Percentiles rank a stretch among this genome's conserved stretches.
Evolutionary conservation across 2,113 vertebrate species (phyloP).

Genomic region (Gulo gulo): DNA sequence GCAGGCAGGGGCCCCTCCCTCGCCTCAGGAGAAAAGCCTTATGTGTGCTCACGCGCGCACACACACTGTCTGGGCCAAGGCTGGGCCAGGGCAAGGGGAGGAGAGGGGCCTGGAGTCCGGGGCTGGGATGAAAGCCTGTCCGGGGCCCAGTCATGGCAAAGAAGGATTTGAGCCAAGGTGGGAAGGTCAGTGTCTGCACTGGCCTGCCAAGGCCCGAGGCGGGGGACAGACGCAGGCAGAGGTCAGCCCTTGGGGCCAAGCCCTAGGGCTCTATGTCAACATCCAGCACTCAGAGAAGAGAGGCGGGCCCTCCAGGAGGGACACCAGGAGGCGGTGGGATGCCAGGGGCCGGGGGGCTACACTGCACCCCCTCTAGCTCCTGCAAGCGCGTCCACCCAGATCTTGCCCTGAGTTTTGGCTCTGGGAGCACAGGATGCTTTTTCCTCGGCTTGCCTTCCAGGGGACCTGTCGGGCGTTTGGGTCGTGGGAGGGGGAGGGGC

Average conservation of each 20-base stretch:
- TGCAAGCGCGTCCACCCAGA: too few relatives aligned
- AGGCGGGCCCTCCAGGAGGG: neutral
- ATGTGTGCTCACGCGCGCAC: too few relatives aligned
- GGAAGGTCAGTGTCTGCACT: neutral
- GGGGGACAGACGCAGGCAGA: neutral
- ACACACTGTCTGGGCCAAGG: neutral
- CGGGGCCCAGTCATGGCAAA: neutral
- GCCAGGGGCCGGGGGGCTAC: neutral
- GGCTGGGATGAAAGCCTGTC: neutral
- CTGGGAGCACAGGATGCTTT: neutral
- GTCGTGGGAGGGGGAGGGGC: neutral
- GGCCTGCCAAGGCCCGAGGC: rapidly evolving
- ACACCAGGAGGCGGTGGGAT: neutral
- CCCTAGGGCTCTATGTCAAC: neutral
- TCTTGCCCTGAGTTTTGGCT: neutral
- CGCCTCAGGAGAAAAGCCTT: neutral
- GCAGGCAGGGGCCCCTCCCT: neutral
- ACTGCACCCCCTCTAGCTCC: neutral
- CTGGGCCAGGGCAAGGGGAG: neutral
- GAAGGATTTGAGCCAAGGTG: neutral
- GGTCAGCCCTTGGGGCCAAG: neutral
- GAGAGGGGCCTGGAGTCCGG: neutral
- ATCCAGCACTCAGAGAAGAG: neutral
- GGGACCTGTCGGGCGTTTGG: neutral
- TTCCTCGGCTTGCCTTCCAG: neutral